Evolutionary conservation across 2,888 invertebrate species (phyloP).

Genomic region (Lucinisca nassula): DNA sequence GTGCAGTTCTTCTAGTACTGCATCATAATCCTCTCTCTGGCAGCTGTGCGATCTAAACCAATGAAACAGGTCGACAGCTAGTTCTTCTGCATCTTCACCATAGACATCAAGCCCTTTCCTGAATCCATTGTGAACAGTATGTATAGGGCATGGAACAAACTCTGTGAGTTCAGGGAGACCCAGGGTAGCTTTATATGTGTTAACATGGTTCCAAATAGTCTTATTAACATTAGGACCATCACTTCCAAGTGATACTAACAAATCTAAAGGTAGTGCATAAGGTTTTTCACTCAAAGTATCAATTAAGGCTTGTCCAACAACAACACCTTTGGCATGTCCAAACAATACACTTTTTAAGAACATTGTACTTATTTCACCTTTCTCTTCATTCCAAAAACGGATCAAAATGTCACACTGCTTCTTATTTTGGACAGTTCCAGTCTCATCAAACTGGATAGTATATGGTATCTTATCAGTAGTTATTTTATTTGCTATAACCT

Average conservation of each 20-base stretch:
- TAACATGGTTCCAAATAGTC: slow-evolving; percentile 11
- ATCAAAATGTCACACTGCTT: slow-evolving; percentile 39
- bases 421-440: slow-evolving; percentile 14
- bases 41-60: slow-evolving; percentile 41
- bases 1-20: slow-evolving; percentile 1
- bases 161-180: slow-evolving; percentile 6
- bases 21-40: slow-evolving; percentile 31
- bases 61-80: slow-evolving; percentile 34
- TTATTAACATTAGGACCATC: slow-evolving; percentile 42
- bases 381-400: slow-evolving; percentile 31
- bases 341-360: slow-evolving; percentile 38
- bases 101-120: slow-evolving; percentile 23
- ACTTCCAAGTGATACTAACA: slow-evolving; percentile 21
- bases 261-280: background rate
- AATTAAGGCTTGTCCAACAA: slow-evolving; percentile 21
- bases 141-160: slow-evolving; percentile 30
- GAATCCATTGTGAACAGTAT: slow-evolving; percentile 45
- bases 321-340: slow-evolving; percentile 39
- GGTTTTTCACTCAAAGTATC: slow-evolving; percentile 11
- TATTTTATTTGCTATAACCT: background rate
- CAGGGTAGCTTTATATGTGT: background rate
- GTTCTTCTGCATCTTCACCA: slow-evolving; percentile 33
- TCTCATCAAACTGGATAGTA: slow-evolving; percentile 38
- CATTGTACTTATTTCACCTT: slow-evolving; percentile 6
- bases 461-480: background rate